Conservation (phyloP, 2,888 invertebrate species). For the Ypsolopha sequella region DNA sequence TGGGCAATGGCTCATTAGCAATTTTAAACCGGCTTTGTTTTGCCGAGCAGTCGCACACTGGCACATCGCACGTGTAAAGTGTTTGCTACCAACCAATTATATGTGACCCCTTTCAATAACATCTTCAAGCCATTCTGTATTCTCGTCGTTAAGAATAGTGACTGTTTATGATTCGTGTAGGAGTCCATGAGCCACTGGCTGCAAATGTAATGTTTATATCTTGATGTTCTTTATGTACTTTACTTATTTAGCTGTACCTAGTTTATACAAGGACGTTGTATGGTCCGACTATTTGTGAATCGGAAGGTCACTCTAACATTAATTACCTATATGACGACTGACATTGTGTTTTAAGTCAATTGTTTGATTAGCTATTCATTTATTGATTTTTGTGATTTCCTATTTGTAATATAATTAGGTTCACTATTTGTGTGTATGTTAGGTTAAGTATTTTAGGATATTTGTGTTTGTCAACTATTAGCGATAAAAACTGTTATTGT, state of each 20-base stretch:
- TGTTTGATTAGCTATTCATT: constrained; percentile 1
- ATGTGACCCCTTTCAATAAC: neutral
- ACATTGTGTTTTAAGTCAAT: constrained; percentile 1
- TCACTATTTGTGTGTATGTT: no score
- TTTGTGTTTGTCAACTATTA: no score
- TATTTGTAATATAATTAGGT: no score
- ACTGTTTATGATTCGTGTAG: neutral
- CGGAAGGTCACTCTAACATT: neutral
- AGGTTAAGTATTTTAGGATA: no score
- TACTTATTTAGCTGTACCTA: constrained; percentile 6
- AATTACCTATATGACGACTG: constrained; percentile 4
- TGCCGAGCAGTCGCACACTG: constrained; percentile 22
- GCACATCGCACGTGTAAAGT: constrained; percentile 21
- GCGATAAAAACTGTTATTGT: neutral
- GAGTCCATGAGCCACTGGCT: neutral
- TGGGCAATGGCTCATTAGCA: constrained; percentile 53
- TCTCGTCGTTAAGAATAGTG: neutral
- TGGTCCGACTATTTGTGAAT: neutral
- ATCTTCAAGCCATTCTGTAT: neutral
- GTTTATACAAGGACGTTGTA: neutral
- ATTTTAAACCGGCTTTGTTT: constrained; percentile 54
- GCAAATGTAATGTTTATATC: constrained; percentile 10
- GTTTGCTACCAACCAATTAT: neutral
- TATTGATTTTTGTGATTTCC: neutral
- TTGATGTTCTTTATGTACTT: constrained; percentile 8